Base-by-base conservation (phyloP, 2,888 invertebrate genomes). In the Nomada ruficornis region DNA sequence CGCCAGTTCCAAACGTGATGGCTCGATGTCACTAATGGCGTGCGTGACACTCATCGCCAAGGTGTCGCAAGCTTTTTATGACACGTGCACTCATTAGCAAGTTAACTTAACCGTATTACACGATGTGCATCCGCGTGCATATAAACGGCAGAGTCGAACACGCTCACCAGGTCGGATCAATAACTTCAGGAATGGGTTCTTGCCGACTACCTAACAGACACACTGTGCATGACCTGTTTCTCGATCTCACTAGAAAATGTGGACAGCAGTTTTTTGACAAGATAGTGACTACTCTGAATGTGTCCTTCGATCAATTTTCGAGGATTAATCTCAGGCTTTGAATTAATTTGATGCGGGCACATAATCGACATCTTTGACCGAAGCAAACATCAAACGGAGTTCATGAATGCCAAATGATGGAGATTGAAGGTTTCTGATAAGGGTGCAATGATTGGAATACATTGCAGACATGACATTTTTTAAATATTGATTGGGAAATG, bases 101-200 rank as follows among this genome's bases (percentile, higher is more conserved):
- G 89, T 88, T 82, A 88, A 82, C 85, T 82, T 88, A 78, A 77
- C 73, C 81, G 64, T 80, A 81, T 88, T 79, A 83, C 68, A 68
- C 77, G 77, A 71, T 77, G 77, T 82, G 74, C 84, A 86, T 80
- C 77, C 72, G 54, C 74, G 80, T 86, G 80, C 81, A 86, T 76
- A 78, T 84, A 85, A 84, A 85, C 68, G 74, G 26, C 23, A 59
- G 77, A 86, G 82, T 84, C 83, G 82, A 88, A 89, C 89, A 90
- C 86, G 80, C 90, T 87, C 81, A 76, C 70, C 83, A 54, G 74
- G 83, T 82, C 82, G 83, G 89, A 89, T 89, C 89, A 90, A 89
- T 89, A 89, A 87, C 84, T 83, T 80, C 69, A 82, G 89, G 85
- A 89, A 89, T 85, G 88, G 78, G 79, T 79, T 84, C 74, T 88